These are phyloP conservation scores for Hemibagrus wyckioides DNA, from an alignment of 2,113 vertebrate species.

Conservation along the genomic window DNA sequence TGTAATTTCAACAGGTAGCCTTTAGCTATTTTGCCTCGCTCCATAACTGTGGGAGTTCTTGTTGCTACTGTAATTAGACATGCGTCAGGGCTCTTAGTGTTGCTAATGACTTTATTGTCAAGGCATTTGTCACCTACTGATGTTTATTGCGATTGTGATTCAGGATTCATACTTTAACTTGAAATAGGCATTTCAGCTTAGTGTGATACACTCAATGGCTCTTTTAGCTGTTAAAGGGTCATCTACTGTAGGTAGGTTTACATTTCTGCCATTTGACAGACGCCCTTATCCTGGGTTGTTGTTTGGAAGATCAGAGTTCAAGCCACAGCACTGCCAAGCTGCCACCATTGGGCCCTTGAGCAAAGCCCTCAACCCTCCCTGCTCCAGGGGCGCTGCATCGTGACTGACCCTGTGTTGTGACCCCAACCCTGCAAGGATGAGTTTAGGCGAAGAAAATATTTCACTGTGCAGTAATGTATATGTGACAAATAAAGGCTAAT, in stretches of 20 bases:
- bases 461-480: too few relatives aligned
- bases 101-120: not conserved
- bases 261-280: too few relatives aligned
- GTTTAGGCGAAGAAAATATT: too few relatives aligned
- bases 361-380: not conserved
- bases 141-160: conserved; percentile 7
- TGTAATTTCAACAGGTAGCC: not conserved
- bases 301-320: too few relatives aligned
- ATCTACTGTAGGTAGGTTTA: not conserved
- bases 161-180: not conserved
- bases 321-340: too few relatives aligned
- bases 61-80: conserved; percentile 8
- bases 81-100: not conserved
- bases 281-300: too few relatives aligned
- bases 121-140: not conserved
- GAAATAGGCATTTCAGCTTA: not conserved
- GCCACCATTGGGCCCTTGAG: too few relatives aligned
- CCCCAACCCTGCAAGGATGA: too few relatives aligned
- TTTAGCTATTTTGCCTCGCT: not conserved
- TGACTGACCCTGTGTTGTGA: too few relatives aligned
- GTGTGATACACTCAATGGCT: not conserved
- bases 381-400: too few relatives aligned
- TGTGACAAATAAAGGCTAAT: too few relatives aligned
- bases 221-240: not conserved
- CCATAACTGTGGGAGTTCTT: not conserved